Conservation (phyloP, 1,140 invertebrate genomes). For the Cydia splendana region DNA sequence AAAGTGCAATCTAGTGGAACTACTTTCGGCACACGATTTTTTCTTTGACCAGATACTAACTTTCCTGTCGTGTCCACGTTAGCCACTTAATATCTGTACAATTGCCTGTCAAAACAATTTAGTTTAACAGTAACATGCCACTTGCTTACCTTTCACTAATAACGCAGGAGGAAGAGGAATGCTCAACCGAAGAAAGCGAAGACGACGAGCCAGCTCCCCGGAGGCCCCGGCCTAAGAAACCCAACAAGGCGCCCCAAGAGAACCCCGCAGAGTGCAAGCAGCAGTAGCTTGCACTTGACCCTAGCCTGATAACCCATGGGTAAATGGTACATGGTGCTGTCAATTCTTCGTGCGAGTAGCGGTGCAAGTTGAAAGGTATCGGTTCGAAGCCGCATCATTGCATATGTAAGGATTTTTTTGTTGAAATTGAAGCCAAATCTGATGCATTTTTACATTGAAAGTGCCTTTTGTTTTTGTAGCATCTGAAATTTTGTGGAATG, state of each 20-base stretch:
- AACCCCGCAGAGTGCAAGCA: slow-evolving; percentile 70
- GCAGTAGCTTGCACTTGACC: slow-evolving; percentile 49
- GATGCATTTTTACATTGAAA: neutral
- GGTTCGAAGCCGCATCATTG: neutral
- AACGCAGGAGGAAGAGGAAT: slow-evolving; percentile 69
- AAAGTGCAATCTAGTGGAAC: no score
- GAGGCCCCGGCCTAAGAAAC: slow-evolving; percentile 52
- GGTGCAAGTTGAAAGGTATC: neutral
- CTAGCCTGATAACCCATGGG: slow-evolving; percentile 13
- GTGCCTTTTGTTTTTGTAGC: neutral
- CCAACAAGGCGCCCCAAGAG: slow-evolving; percentile 45
- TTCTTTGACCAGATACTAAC: no score
- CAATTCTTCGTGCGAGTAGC: slow-evolving; percentile 18
- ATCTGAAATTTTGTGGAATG: neutral
- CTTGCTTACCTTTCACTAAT: slow-evolving; percentile 18
- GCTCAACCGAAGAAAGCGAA: slow-evolving; percentile 70
- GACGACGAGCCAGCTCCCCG: slow-evolving; percentile 63
- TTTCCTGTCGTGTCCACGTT: no score
- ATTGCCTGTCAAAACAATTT: no score
- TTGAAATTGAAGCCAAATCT: neutral
- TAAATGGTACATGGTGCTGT: slow-evolving; percentile 16
- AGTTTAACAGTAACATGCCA: neutral
- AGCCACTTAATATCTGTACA: no score
- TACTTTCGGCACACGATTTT: no score
- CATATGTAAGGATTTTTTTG: neutral